Evolutionary conservation across 2,888 invertebrate species (phyloP).

Genomic region (Athalia circularis): DNA sequence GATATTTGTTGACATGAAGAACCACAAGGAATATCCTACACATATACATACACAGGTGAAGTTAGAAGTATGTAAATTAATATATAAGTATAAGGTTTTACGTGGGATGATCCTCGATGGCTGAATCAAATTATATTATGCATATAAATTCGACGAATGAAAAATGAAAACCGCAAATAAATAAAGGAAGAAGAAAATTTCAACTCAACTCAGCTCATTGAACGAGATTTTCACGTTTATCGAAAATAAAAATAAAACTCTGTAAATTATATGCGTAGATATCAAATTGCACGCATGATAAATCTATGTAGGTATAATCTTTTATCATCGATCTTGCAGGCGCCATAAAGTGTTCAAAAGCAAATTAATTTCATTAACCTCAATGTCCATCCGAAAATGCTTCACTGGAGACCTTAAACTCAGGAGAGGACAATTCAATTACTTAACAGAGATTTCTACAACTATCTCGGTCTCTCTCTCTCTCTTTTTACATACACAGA

Average conservation of each 20-base stretch:
- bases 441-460: not conserved
- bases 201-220: no score
- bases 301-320: constrained; percentile 2
- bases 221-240: no score
- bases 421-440: constrained; percentile 34
- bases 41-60: no score
- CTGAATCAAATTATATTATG: no score
- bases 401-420: constrained; percentile 13
- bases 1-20: not conserved
- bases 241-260: not conserved
- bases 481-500: no score
- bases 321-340: constrained; percentile 34
- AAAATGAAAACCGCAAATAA: no score
- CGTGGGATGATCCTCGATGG: no score
- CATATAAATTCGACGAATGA: no score
- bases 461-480: no score
- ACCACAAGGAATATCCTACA: not conserved
- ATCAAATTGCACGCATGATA: constrained; percentile 3
- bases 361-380: constrained; percentile 34
- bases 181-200: no score
- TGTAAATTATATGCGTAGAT: not conserved
- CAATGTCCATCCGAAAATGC: constrained; percentile 23
- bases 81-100: no score
- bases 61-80: no score
- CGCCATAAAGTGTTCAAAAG: constrained; percentile 20